These are phyloP conservation scores for Poeciliopsis gracilis DNA, from an alignment of 2,797 vertebrate genomes.

Conservation along the genomic window DNA sequence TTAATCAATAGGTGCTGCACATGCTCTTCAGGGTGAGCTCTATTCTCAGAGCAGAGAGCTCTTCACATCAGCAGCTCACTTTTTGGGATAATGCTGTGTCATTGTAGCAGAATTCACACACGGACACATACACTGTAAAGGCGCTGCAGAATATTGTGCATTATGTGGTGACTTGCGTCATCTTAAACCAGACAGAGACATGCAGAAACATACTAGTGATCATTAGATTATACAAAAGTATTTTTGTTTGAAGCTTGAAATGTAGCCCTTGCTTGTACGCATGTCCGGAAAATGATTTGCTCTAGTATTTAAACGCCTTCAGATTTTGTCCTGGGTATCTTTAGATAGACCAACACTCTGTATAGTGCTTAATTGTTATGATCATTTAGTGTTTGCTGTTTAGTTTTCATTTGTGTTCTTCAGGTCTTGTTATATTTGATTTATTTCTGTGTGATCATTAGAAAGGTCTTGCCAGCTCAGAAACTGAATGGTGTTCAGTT, in stretches of 20 bases:
- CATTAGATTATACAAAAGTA: background rate
- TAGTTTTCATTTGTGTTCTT: background rate
- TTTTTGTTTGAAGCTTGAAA: background rate
- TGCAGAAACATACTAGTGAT: background rate
- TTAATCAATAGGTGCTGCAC: constrained; percentile 66
- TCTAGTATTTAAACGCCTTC: background rate
- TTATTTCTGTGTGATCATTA: background rate
- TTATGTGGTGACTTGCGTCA: background rate
- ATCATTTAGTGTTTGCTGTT: background rate
- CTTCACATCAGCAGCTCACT: constrained; percentile 49
- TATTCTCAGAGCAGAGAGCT: constrained; percentile 41
- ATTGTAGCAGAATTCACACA: constrained; percentile 30
- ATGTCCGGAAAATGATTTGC: background rate
- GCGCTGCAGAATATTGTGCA: background rate
- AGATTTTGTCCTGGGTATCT: background rate
- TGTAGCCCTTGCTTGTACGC: background rate
- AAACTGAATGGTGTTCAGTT: background rate
- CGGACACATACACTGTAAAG: constrained; percentile 18
- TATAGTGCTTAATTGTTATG: background rate
- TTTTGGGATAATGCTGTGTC: constrained; percentile 50
- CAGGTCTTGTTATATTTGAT: background rate
- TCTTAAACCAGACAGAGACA: background rate
- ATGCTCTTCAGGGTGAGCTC: constrained; percentile 45
- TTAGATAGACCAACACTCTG: background rate
- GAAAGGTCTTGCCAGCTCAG: background rate